Conservation (phyloP, 2,113 vertebrate genomes). For the Istiophorus platypterus region DNA sequence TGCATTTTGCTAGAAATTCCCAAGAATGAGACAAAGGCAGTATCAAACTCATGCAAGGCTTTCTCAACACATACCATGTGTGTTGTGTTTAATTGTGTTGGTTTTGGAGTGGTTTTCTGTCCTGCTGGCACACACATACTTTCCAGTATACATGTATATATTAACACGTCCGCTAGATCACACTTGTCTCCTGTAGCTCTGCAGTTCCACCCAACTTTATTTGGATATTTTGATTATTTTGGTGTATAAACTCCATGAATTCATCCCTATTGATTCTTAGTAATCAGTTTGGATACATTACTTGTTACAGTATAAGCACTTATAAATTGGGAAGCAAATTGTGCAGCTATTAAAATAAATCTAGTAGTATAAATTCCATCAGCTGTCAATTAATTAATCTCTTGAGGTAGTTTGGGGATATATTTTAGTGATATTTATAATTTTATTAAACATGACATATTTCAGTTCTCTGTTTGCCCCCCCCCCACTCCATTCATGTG, state of each 20-base stretch:
- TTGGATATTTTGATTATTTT: slow-evolving; percentile 24
- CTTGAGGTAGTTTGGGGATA: background rate
- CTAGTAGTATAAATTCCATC: slow-evolving; percentile 14
- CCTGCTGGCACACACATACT: slow-evolving; percentile 12
- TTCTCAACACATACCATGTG: slow-evolving; percentile 38
- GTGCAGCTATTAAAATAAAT: slow-evolving; percentile 13
- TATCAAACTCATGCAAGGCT: slow-evolving; percentile 8
- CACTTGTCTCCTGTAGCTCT: slow-evolving; percentile 10
- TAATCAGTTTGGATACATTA: slow-evolving; percentile 17
- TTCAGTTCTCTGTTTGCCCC: slow-evolving; percentile 9
- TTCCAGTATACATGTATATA: slow-evolving; percentile 17
- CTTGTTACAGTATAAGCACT: background rate
- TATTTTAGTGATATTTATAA: slow-evolving; percentile 24
- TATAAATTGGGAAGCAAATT: background rate
- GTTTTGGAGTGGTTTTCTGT: slow-evolving; percentile 61
- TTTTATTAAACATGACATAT: slow-evolving; percentile 22
- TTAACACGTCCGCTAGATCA: slow-evolving; percentile 36
- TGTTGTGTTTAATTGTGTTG: slow-evolving; percentile 57
- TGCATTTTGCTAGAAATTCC: slow-evolving; percentile 12
- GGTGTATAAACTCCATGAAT: slow-evolving; percentile 13
- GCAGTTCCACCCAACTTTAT: slow-evolving; percentile 9
- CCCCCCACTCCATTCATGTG: slow-evolving; percentile 13
- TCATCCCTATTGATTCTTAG: slow-evolving; percentile 4
- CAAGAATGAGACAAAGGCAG: slow-evolving; percentile 22
- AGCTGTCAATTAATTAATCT: background rate